Conservation (phyloP, 2,888 invertebrate species). For the Melangyna quadrimaculata region DNA sequence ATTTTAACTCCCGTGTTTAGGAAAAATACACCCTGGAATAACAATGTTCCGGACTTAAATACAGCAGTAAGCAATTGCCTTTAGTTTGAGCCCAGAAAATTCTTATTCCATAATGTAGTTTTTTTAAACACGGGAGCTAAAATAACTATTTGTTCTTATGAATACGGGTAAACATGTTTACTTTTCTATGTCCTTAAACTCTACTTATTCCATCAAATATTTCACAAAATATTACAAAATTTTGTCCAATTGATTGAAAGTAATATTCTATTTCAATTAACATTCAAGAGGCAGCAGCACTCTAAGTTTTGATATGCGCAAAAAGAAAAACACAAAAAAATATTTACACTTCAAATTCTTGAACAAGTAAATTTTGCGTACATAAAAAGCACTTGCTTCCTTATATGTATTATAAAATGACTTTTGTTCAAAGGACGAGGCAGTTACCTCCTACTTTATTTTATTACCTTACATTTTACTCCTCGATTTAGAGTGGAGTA, state of each 20-base stretch:
- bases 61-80: too few relatives aligned
- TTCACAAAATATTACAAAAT: neutral
- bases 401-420: neutral
- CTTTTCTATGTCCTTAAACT: neutral
- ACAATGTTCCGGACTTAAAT: too few relatives aligned
- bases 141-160: too few relatives aligned
- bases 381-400: conserved; percentile 17
- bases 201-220: neutral
- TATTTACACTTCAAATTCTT: conserved; percentile 13
- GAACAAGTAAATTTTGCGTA: conserved; percentile 19
- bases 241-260: neutral
- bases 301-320: neutral
- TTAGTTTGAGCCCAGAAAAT: too few relatives aligned
- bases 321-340: neutral
- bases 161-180: too few relatives aligned
- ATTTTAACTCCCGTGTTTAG: too few relatives aligned
- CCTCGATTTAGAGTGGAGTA: neutral
- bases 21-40: too few relatives aligned
- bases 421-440: conserved; percentile 1
- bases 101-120: too few relatives aligned
- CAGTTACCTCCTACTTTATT: conserved; percentile 27
- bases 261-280: conserved; percentile 17
- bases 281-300: conserved; percentile 4
- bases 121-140: too few relatives aligned
- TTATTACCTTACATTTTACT: conserved; percentile 19